phyloP scores from a whole-genome alignment of 1,140 invertebrate species.

The Monochamus saltuarius region DNA sequence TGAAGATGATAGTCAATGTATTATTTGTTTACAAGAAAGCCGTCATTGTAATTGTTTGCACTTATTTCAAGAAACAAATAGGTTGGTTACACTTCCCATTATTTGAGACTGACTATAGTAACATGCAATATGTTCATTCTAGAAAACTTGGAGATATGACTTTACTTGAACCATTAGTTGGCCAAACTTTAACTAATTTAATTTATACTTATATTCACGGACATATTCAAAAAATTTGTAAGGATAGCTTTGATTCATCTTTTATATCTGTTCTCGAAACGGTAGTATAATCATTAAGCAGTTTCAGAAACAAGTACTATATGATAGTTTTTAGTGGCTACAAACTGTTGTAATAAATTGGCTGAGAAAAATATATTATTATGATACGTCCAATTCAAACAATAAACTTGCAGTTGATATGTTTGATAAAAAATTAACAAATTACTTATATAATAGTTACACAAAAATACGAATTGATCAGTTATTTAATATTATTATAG shows the following conservation, averaged over 20 bases:
- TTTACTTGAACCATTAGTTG: slow-evolving; percentile 30
- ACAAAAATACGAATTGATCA: slow-evolving; percentile 86
- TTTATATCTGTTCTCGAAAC: slow-evolving; percentile 30
- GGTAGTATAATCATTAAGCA: slow-evolving; percentile 11
- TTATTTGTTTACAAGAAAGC: slow-evolving; percentile 70
- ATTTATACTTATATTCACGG: slow-evolving; percentile 29
- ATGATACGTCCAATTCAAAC: slow-evolving; percentile 58
- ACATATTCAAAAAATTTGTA: slow-evolving; percentile 35
- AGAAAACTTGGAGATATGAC: slow-evolving; percentile 36
- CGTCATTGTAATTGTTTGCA: slow-evolving; percentile 75
- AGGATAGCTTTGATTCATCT: slow-evolving; percentile 32
- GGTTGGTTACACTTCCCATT: slow-evolving; percentile 48
- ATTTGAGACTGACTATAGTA: too few relatives aligned
- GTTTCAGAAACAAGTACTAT: slow-evolving; percentile 26
- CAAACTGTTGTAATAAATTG: slow-evolving; percentile 79
- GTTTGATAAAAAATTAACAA: slow-evolving; percentile 77
- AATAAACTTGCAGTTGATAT: slow-evolving; percentile 58
- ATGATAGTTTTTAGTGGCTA: slow-evolving; percentile 65
- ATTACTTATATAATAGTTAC: slow-evolving; percentile 87
- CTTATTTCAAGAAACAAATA: slow-evolving; percentile 79
- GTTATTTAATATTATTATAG: slow-evolving; percentile 93
- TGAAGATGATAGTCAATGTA: slow-evolving; percentile 59
- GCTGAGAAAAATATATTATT: slow-evolving; percentile 76
- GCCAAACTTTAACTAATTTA: slow-evolving; percentile 30
- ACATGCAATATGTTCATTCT: slow-evolving; percentile 12